A percentile compares a stretch with the other conserved stretches of the same genome.
phyloP scores from a whole-genome alignment of 2,113 vertebrate genomes.

The Odontesthes bonariensis region DNA sequence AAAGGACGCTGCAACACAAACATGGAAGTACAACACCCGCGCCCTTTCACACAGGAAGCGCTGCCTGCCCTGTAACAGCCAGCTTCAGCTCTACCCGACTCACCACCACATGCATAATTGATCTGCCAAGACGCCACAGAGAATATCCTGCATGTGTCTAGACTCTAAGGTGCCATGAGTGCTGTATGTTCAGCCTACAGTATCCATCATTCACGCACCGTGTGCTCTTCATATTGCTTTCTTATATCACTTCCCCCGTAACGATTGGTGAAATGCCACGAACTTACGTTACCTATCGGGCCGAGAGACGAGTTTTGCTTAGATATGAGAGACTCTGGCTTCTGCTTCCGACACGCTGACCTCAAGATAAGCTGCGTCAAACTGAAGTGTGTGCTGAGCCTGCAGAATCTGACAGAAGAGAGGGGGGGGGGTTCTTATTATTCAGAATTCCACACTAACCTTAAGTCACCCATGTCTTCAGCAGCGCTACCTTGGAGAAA shows the following conservation, averaged over 20 bases:
- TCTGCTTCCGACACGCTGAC: slow-evolving; percentile 1
- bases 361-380: background rate
- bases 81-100: slow-evolving; percentile 33
- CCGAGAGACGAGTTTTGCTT: slow-evolving; percentile 6
- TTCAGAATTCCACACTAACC: background rate
- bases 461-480: background rate
- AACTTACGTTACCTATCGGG: no score
- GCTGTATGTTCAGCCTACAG: background rate
- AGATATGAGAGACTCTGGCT: background rate
- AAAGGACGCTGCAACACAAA: no score
- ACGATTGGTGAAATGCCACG: no score
- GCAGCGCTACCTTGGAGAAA: background rate
- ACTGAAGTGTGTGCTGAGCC: no score
- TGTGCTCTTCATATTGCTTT: background rate
- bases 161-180: slow-evolving; percentile 3
- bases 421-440: background rate
- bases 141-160: slow-evolving; percentile 21
- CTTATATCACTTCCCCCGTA: background rate
- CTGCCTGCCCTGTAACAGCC: slow-evolving; percentile 30
- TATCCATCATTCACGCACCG: background rate
- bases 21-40: background rate
- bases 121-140: slow-evolving; percentile 30
- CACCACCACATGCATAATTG: slow-evolving; percentile 42
- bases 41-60: slow-evolving; percentile 37
- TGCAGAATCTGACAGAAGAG: no score